Base-by-base conservation (phyloP, 1,140 invertebrate genomes). In the Harpegnathos saltator region DNA sequence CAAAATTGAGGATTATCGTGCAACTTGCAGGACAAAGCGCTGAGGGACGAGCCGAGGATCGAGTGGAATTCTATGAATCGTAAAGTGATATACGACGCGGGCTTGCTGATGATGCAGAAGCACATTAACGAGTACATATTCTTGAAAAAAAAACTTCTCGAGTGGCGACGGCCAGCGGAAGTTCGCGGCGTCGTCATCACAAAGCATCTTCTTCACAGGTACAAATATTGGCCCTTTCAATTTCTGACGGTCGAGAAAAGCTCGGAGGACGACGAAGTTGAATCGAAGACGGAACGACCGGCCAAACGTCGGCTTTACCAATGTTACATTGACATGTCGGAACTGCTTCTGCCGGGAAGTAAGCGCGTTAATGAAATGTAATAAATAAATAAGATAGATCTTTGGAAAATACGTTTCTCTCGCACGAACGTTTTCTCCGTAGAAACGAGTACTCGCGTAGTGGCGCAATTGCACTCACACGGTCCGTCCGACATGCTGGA, bases 331-430 rank as follows among this genome's bases (percentile, higher is more conserved):
- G 91, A 92, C 56, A 38, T 89, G 5, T 88, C 86, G 0, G 85
- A 91, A 58, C 89, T 92, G 15, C 69, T 92, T 38, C 90, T 90
- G 52, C 91, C 92, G 19, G 92, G 91, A 86, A 89, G 92, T 92
- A 84, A 89, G 73, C 83, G 12, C 33, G 15, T 33, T 26, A 50
- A 29, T 56, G 22, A 15, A 65, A 75, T 48, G 56, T 44, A 68
- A 71, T 68, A n/a, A 24, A 66, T 58, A 75, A 73, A 72, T 61
- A 12, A 58, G n/a, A 63, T 63, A 17, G 73, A 52, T 63, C 26
- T 65, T 69, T 33, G 29, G 24, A 48, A 29, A 65, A 26, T 2
- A 75, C 50, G 50, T 50, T n/a, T n/a, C n/a, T n/a, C n/a, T n/a
- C n/a, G n/a, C n/a, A n/a, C n/a, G n/a, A n/a, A n/a, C n/a, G n/a